Evolutionary conservation across 2,113 vertebrate species (phyloP), one percentile per base, ranked within the genome.

Genomic region (human): DNA sequence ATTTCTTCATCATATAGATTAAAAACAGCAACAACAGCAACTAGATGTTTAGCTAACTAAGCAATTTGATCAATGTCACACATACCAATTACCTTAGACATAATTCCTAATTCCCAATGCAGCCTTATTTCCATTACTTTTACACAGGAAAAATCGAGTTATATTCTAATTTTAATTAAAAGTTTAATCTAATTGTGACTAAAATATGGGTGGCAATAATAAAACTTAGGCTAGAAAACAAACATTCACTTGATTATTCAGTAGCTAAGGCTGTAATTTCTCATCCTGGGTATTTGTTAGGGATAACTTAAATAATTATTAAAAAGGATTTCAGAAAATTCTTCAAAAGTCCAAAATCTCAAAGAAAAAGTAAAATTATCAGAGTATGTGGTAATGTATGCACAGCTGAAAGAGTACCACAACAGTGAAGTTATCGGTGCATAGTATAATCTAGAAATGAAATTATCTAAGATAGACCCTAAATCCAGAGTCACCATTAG

Each of bases 111-210:
- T 50, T 78, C 50, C 23, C 9, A 40, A 13, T 2, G 45, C 6
- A 50, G n/a, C 43, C 38, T 18, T 90, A 48, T 78, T 73, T 32
- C 40, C 35, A 72, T 16, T 48, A 64, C 45, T 48, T 87, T 52
- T 40, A 90, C 18, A n/a, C 14, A 20, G 55, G 92, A 72, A 43
- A 92, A 68, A 66, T 8, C 11, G 3, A 25, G 7, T 20, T 95
- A 90, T 92, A 50, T 48, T 75, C 8, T 66, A n/a, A 25, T 82
- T 85, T 96, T 89, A 55, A 68, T 68, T 95, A 85, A 90, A 95
- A 81, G 25, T 61, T 12, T 76, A 94, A n/a, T 82, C n/a, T 92
- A 61, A 50, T 14, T 92, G 6, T 50, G 93, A 45, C 23, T 48
- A 82, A 82, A 89, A 92, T 86, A 72, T 52, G 8, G 14, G 23